These are phyloP conservation scores for Allygus modestus DNA, from an alignment of 2,888 invertebrate species.

Conservation along the genomic window DNA sequence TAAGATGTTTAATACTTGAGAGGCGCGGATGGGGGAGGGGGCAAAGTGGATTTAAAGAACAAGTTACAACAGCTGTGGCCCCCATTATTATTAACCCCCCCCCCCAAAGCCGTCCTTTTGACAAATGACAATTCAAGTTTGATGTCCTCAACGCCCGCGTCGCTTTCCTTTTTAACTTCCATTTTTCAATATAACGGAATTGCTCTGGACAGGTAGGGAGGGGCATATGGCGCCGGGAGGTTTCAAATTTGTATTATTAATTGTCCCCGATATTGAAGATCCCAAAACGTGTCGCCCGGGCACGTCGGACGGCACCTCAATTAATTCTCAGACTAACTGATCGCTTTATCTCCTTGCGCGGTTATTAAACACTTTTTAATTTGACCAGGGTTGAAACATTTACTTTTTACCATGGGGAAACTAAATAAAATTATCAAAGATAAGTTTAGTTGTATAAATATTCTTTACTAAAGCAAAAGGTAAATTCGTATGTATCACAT, in stretches of 20 bases:
- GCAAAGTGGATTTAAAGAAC: slow-evolving; percentile 58
- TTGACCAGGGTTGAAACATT: background rate
- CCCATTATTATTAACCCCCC: slow-evolving; percentile 62
- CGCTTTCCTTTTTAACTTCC: slow-evolving; percentile 64
- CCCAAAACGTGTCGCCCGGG: slow-evolving; percentile 52
- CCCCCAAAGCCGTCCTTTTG: slow-evolving; percentile 59
- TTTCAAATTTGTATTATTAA: slow-evolving; percentile 59
- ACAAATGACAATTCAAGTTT: slow-evolving; percentile 67
- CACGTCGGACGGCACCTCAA: slow-evolving; percentile 55
- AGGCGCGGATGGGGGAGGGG: slow-evolving; percentile 29
- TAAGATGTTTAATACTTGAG: slow-evolving; percentile 56
- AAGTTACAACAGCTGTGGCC: slow-evolving; percentile 62
- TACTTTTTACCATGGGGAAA: too few species aligned
- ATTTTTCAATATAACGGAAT: slow-evolving; percentile 66
- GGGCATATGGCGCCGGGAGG: slow-evolving; percentile 56
- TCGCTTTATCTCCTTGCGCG: slow-evolving; percentile 28
- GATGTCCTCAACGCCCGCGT: slow-evolving; percentile 64
- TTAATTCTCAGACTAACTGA: slow-evolving; percentile 54
- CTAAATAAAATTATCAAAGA: too few species aligned
- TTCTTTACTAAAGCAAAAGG: too few species aligned
- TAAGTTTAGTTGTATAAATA: too few species aligned
- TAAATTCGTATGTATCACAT: too few species aligned
- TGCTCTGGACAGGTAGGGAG: slow-evolving; percentile 62
- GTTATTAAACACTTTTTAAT: slow-evolving; percentile 48
- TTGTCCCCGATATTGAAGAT: slow-evolving; percentile 59